Percentiles rank a stretch among this genome's conserved stretches.
phyloP scores from a whole-genome alignment of 2,113 vertebrate species.

The Taurulus bubalis region DNA sequence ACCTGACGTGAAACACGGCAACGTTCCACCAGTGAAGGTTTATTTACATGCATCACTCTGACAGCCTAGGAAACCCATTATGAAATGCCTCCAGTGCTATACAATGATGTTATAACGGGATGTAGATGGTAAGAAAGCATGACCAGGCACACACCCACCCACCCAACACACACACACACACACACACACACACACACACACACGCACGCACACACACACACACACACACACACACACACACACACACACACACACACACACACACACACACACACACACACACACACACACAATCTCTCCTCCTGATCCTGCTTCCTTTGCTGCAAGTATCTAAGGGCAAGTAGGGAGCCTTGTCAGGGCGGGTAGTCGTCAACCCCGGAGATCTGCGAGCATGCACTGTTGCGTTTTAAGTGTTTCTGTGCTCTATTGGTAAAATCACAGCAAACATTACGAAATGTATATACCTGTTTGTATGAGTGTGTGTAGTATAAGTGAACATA shows the following conservation, averaged over 20 bases:
- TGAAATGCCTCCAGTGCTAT: conserved; percentile 46
- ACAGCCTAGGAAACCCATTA: conserved; percentile 39
- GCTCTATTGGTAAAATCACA: conserved; percentile 29
- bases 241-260: conserved; percentile 7
- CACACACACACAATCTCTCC: conserved; percentile 22
- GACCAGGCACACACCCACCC: conserved; percentile 1
- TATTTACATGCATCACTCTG: conserved; percentile 57
- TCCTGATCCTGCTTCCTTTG: conserved; percentile 21
- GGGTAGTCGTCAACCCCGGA: conserved; percentile 62
- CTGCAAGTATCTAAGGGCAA: conserved; percentile 67
- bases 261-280: background rate
- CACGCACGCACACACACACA: background rate
- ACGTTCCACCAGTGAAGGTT: conserved; percentile 36
- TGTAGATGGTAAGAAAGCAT: conserved; percentile 28
- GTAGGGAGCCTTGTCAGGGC: conserved; percentile 71
- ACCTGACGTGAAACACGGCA: conserved; percentile 23
- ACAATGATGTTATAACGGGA: conserved; percentile 24
- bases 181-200: conserved; percentile 7
- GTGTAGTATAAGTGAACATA: conserved; percentile 61
- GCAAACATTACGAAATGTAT: conserved; percentile 16
- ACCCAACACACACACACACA: background rate
- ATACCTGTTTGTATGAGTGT: background rate
- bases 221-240: conserved; percentile 15
- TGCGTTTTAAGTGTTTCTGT: conserved; percentile 51
- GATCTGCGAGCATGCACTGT: conserved; percentile 61